Evolutionary conservation across 2,888 invertebrate species (phyloP).

Genomic region (Andrena marginata): DNA sequence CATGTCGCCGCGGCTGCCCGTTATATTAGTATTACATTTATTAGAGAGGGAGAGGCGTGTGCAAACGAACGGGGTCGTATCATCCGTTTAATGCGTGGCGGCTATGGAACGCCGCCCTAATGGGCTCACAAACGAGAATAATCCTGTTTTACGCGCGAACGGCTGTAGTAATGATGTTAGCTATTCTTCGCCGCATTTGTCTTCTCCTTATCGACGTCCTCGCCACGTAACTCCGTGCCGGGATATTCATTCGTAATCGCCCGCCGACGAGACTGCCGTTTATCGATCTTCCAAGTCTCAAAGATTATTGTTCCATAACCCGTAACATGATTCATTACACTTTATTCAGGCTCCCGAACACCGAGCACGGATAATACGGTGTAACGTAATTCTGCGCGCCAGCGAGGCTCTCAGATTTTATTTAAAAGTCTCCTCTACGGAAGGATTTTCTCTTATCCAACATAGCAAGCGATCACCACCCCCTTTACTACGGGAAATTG

Average conservation of each 20-base stretch:
- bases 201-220: slow-evolving; percentile 17
- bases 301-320: background rate
- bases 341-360: background rate
- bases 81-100: slow-evolving; percentile 64
- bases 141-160: slow-evolving; percentile 74
- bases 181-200: slow-evolving; percentile 54
- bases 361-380: background rate
- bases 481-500: background rate
- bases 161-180: slow-evolving; percentile 65
- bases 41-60: slow-evolving; percentile 18
- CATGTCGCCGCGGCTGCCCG: background rate
- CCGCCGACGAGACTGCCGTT: slow-evolving; percentile 4
- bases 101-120: slow-evolving; percentile 60
- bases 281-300: background rate
- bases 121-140: slow-evolving; percentile 72
- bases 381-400: background rate
- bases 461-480: slow-evolving; percentile 9
- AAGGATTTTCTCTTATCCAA: background rate
- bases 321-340: background rate
- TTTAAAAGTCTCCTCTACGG: slow-evolving; percentile 15
- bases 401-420: background rate
- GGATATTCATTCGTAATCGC: slow-evolving; percentile 15
- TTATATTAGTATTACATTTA: slow-evolving; percentile 49
- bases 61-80: slow-evolving; percentile 46
- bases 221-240: background rate